Evolutionary conservation across 1,140 invertebrate genomes (phyloP).

Genomic region (Sesamia nonagrioides): DNA sequence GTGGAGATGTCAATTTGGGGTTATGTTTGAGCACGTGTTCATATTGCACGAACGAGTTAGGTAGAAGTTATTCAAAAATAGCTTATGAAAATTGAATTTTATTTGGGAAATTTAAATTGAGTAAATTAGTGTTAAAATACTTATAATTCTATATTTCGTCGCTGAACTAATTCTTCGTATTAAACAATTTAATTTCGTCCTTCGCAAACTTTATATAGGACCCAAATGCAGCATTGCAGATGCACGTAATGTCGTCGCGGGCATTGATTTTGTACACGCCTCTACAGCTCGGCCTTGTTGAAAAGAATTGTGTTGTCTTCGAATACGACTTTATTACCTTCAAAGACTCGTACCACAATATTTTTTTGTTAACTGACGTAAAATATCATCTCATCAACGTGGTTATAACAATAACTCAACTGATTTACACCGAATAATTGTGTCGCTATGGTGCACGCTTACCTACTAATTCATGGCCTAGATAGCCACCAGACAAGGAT

Average conservation of each 20-base stretch:
- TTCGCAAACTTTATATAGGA: not conserved
- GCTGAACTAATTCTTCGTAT: too few relatives aligned
- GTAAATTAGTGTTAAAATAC: too few relatives aligned
- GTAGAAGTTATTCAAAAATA: not conserved
- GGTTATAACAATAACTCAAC: too few relatives aligned
- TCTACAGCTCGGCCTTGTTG: not conserved
- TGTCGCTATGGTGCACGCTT: too few relatives aligned
- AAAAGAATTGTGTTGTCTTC: not conserved
- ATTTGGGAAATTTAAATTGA: too few relatives aligned
- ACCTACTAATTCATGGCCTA: not conserved
- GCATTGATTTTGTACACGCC: conserved; percentile 38
- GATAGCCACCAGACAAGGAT: not conserved
- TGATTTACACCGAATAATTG: too few relatives aligned
- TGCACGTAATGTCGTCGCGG: conserved; percentile 23
- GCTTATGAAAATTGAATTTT: not conserved
- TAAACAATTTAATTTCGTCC: not conserved
- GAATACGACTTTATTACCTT: not conserved
- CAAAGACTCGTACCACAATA: not conserved
- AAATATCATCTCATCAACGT: too few relatives aligned
- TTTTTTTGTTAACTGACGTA: not conserved
- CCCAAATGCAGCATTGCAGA: conserved; percentile 47
- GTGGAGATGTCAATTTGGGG: not conserved
- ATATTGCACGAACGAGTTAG: too few relatives aligned
- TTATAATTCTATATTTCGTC: too few relatives aligned
- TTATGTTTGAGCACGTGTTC: conserved; percentile 30